Conservation (phyloP, 1,140 invertebrate genomes). For the Oryctes rhinoceros region DNA sequence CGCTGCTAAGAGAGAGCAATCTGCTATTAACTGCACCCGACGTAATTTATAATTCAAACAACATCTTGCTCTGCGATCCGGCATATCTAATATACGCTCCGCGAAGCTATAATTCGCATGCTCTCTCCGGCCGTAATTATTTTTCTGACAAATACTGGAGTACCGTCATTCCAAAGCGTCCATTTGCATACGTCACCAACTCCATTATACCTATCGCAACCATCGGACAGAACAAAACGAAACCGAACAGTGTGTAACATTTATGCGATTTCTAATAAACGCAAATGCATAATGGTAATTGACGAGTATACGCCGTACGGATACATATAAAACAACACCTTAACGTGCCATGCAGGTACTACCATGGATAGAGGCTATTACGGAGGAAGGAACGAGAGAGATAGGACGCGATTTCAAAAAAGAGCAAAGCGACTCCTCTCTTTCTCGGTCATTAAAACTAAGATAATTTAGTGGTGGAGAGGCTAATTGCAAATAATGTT, state of each 20-base stretch:
- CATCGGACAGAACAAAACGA: conserved; percentile 23
- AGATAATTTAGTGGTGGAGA: conserved; percentile 47
- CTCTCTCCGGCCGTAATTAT: neutral
- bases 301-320: neutral
- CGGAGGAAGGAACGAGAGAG: neutral
- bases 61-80: neutral
- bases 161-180: neutral
- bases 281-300: conserved; percentile 11
- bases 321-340: conserved; percentile 9
- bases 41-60: too few species aligned
- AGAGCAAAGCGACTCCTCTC: neutral
- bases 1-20: too few species aligned
- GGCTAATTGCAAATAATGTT: conserved; percentile 52
- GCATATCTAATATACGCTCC: too few species aligned
- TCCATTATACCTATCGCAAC: neutral
- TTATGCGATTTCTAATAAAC: neutral
- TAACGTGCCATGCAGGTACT: neutral
- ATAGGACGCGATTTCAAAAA: neutral
- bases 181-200: neutral
- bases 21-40: too few species aligned
- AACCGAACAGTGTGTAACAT: neutral
- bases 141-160: neutral
- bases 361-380: neutral
- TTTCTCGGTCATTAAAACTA: conserved; percentile 27
- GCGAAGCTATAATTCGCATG: too few species aligned